Evolutionary conservation across 2,797 vertebrate genomes (phyloP), one percentile per base, ranked within the genome.

Genomic region (Scleropages formosus): DNA sequence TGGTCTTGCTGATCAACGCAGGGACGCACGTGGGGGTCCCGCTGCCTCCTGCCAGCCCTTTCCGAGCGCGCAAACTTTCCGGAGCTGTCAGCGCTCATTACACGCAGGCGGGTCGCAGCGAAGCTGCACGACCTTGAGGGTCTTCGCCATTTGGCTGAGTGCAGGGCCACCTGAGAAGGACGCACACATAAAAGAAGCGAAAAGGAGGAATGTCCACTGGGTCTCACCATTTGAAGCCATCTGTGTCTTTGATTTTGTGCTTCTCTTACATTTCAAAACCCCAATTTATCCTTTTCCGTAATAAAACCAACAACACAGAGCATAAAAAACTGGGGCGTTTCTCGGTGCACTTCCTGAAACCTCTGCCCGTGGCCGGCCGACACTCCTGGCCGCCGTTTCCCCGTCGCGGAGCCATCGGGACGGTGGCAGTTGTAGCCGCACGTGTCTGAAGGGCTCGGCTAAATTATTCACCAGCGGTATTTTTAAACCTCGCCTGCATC

Each of bases 391-490:
- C 15, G 2, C 63, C 12, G 49, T 26, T 44, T 18, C 46, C 44
- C 47, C 20, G 44, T 67, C 3, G 9, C 16, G 22, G 13, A 20
- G n/a, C 31, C 65, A 8, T 46, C 31, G 24, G 65, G 66, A 44
- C 18, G 49, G 15, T 49, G n/a, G 22, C 61, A 49, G 8, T 16
- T 10, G 31, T 16, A 65, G 11, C 49, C 26, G 53, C 74, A 51
- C 27, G 11, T 24, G 51, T 68, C 31, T 73, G 27, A 73, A 26
- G 26, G 67, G n/a, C 67, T 20, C 22, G 6, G 63, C 15, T 71
- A 15, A 63, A 72, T 71, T 64, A 76, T 76, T 72, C 27, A 77
- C 60, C 56, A 39, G 18, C 39, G 51, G 71, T 73, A 66, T 66
- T 66, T 73, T 73, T 60, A 73, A 77, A 67, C 27, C n/a, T 64